These are phyloP conservation scores for Lanius collurio DNA, from an alignment of 2,113 vertebrate species.

Conservation along the genomic window DNA sequence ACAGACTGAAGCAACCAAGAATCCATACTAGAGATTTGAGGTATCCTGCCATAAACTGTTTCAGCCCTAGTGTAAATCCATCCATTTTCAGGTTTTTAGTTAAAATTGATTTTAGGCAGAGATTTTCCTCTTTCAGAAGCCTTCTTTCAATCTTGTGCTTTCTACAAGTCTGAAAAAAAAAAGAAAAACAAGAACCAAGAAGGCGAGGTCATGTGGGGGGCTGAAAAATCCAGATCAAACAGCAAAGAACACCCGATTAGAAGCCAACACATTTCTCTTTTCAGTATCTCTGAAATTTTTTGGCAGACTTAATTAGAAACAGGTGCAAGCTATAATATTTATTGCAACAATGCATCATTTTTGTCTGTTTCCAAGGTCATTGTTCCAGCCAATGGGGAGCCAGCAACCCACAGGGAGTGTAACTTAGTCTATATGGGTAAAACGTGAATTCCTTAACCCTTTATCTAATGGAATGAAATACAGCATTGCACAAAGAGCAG, in stretches of 20 bases:
- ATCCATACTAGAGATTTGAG: not conserved
- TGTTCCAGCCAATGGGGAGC: constrained; percentile 47
- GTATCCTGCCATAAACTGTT: not conserved
- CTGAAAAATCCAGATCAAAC: constrained; percentile 55
- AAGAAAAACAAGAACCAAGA: constrained; percentile 22
- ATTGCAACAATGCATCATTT: constrained; percentile 69
- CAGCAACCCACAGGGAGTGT: constrained; percentile 54
- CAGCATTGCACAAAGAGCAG: not conserved
- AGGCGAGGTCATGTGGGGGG: not conserved
- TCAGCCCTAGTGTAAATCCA: not conserved
- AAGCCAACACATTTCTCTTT: constrained; percentile 63
- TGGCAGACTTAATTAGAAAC: constrained; percentile 67
- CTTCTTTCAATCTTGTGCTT: not conserved
- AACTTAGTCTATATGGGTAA: constrained; percentile 49
- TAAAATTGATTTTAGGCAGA: not conserved
- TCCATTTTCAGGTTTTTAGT: not conserved
- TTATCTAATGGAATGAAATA: constrained; percentile 45
- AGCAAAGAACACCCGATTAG: constrained; percentile 41
- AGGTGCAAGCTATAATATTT: constrained; percentile 68
- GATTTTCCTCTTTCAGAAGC: not conserved
- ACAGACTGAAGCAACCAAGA: not conserved
- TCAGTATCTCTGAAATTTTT: constrained; percentile 59
- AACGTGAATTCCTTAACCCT: constrained; percentile 52
- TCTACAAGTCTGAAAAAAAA: not conserved
- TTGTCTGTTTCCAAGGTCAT: constrained; percentile 67